phyloP scores from a whole-genome alignment of 2,888 invertebrate species.

The Drosophila paramelanica region DNA sequence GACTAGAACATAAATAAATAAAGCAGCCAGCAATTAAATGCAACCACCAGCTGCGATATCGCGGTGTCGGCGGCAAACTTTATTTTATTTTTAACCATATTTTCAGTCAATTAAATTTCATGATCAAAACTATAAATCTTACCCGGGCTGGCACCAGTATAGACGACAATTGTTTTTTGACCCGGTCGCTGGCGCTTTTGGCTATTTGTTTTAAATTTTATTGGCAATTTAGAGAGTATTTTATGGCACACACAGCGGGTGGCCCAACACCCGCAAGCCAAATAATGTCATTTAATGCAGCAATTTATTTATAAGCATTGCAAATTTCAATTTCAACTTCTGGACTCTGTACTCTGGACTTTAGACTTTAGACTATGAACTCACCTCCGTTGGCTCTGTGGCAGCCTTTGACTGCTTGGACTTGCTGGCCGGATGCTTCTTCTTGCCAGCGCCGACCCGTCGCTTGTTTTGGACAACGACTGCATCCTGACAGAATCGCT shows the following conservation, averaged over 20 bases:
- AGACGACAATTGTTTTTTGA: conserved; percentile 61
- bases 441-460: conserved; percentile 52
- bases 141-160: conserved; percentile 18
- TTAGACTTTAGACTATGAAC: conserved; percentile 15
- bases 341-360: not conserved
- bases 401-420: conserved; percentile 63
- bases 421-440: conserved; percentile 84
- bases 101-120: conserved; percentile 85
- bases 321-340: conserved; percentile 44
- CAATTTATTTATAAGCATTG: conserved; percentile 69
- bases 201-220: conserved; percentile 79
- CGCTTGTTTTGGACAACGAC: conserved; percentile 90
- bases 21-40: conserved; percentile 49
- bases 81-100: conserved; percentile 70
- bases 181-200: conserved; percentile 44
- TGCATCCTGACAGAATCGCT: conserved; percentile 88
- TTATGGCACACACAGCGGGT: conserved; percentile 73
- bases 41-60: conserved; percentile 20
- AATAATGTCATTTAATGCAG: conserved; percentile 75
- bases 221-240: conserved; percentile 78
- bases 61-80: conserved; percentile 14
- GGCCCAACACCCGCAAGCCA: conserved; percentile 46
- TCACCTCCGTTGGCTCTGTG: conserved; percentile 79
- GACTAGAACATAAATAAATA: conserved; percentile 46
- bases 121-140: conserved; percentile 82